Evolutionary conservation across 2,797 vertebrate species (phyloP), one percentile per base, ranked within the genome.

Genomic region (Coregonus suidteri): DNA sequence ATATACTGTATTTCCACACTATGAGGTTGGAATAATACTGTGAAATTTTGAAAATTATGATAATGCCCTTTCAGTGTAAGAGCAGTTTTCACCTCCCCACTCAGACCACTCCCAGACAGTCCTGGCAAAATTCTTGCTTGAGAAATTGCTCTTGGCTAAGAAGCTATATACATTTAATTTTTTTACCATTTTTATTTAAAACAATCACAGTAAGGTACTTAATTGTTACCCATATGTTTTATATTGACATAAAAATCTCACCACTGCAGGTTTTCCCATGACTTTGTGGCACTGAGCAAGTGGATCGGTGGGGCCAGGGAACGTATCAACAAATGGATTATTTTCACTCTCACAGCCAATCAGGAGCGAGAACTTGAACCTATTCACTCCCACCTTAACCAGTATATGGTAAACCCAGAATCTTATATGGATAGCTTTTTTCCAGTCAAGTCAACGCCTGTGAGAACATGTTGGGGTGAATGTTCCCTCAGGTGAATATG

Each of bases 301-400:
- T 99, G 97, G 97, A 90, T 97, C 90, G 88, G 84, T 64, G 86
- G 84, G 47, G 93, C 97, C 77, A 93, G 91, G 81, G 93, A 93
- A 76, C 81, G 87, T 34, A 88, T 97, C 69, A 92, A 92, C 72
- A 84, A 68, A 75, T 96, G 93, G 94, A 94, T 89, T 47, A 91
- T 88, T 16, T 89, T 94, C n/a, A 90, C 91, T n/a, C 88, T 89
- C 78, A 86, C 87, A 0, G 89, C 84, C 9, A 87, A 91, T 25
- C 92, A 95, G 79, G 93, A 95, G 77, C 81, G 83, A 81, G 87
- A 92, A 11, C 86, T 85, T 71, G 79, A 91, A 3, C 92, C 91
- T 31, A 86, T 93, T 65, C 90, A 90, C 15, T 87, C 90, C 25
- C 89, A 87, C 71, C 94, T 93, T 78, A 83, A 84, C 52, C 92